phyloP scores from a whole-genome alignment of 2,113 vertebrate genomes.

The Ammodytes dubius region DNA sequence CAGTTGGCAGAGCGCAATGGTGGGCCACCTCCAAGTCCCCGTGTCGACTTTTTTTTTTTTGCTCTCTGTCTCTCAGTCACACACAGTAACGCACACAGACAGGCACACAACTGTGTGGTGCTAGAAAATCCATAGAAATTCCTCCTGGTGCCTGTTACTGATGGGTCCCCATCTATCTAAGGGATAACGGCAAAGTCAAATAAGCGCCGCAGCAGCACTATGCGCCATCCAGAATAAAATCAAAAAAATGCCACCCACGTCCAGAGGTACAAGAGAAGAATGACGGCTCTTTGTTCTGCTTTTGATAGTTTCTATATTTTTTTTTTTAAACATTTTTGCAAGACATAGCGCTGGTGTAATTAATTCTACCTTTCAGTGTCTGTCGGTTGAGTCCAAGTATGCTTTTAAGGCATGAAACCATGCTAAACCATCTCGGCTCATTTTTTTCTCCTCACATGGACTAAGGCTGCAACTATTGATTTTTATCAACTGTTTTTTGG shows the following conservation, averaged over 20 bases:
- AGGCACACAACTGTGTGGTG: constrained; percentile 31
- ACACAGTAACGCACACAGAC: constrained; percentile 16
- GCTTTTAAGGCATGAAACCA: background rate
- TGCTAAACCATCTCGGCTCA: background rate
- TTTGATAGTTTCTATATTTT: constrained; percentile 12
- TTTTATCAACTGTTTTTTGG: background rate
- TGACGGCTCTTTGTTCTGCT: constrained; percentile 33
- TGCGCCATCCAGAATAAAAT: constrained; percentile 23
- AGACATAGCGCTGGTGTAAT: background rate
- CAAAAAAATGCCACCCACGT: constrained; percentile 44
- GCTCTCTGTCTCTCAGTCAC: background rate
- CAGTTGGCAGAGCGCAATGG: constrained; percentile 66
- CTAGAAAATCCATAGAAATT: constrained; percentile 48
- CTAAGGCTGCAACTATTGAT: background rate
- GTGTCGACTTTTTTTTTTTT: constrained; percentile 51
- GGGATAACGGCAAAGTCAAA: constrained; percentile 29
- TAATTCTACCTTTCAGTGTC: background rate
- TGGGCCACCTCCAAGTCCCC: constrained; percentile 67
- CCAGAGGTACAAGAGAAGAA: constrained; percentile 36
- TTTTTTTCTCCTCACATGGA: background rate
- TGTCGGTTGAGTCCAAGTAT: background rate
- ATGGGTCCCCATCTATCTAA: constrained; percentile 11
- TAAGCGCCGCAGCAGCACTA: constrained; percentile 1
- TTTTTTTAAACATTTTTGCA: constrained; percentile 1
- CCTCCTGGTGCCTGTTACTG: constrained; percentile 31